These are phyloP conservation scores for Ametastegia equiseti DNA, from an alignment of 2,888 invertebrate genomes.

Conservation along the genomic window DNA sequence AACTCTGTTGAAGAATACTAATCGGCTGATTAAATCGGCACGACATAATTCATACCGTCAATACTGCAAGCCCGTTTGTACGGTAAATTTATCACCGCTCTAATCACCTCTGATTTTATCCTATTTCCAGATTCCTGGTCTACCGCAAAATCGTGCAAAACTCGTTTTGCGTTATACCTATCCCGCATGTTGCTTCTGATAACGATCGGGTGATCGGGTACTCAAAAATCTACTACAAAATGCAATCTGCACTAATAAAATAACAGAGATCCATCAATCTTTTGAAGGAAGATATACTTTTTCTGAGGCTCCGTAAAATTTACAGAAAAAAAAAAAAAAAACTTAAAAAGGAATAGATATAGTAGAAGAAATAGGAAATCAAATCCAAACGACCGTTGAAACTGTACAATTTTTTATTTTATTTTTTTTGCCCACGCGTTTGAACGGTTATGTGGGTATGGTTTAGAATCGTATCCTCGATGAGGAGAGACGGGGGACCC, in stretches of 20 bases:
- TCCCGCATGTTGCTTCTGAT: neutral
- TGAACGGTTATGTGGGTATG: neutral
- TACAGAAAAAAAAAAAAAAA: neutral
- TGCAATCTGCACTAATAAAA: neutral
- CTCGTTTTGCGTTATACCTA: neutral
- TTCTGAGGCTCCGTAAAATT: neutral
- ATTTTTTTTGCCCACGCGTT: too few species aligned
- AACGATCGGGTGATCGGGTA: neutral
- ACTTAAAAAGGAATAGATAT: too few species aligned
- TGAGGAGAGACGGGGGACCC: too few species aligned
- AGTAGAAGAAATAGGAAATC: neutral
- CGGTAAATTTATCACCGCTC: neutral
- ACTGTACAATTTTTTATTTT: neutral
- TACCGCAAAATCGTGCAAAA: neutral
- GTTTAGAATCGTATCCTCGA: neutral
- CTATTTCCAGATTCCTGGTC: neutral
- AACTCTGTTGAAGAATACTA: neutral
- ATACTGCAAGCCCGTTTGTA: neutral
- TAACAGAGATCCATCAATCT: neutral
- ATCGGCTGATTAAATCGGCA: slow-evolving; percentile 5
- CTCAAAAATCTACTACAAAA: neutral
- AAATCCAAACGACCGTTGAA: too few species aligned
- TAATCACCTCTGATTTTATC: neutral
- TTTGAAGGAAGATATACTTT: neutral
- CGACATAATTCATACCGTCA: neutral